Base-by-base conservation (phyloP, 37 sponge, comb jelly and placozoan species). In the Haliclona indistincta region DNA sequence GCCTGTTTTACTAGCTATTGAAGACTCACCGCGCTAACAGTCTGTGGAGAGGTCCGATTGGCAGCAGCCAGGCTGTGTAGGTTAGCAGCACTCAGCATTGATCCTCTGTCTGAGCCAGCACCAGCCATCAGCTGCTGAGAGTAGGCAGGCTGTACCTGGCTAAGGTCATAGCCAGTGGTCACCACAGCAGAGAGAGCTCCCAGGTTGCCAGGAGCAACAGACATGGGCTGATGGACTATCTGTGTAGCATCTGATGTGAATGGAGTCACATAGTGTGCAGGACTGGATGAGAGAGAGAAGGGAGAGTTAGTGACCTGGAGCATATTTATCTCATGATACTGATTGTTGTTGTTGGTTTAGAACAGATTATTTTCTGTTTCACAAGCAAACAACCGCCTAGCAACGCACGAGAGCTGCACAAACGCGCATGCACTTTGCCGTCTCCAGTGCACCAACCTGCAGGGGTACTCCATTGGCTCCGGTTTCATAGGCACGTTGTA, bases 41-140 rank as follows among this genome's bases (percentile, higher is more conserved):
- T 86, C 35, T 79, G 79, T 0, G 86, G 86, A 40, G 72, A 71
- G 28, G 86, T 80, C 36, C 86, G 62, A 13, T 73, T 79, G n/a
- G 80, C 56, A 33, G 79, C 56, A 2, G 78, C 15, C 22, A 78
- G 51, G 38, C 17, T 2, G 5, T 32, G n/a, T 8, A 37, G 58
- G 29, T 8, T 23, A 3, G 76, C 40, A 33, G 56, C 54, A 78
- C 39, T 11, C 39, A 20, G 0, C 36, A 41, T 33, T 78, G 80
- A 10, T 49, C 43, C 37, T 25, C 28, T n/a, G n/a, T 11, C 28
- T n/a, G 26, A 20, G 41, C 64, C 34, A 56, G 65, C 34, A 43
- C 34, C 61, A 32, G 28, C 73, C 41, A 54, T 1, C 68, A 38
- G 40, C 74, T 80, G 39, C 73, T 71, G 8, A 56, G 58, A 32